These are phyloP conservation scores for Sinodicranocentrus sp. DNA, from an alignment of 2,888 invertebrate genomes.

Conservation along the genomic window DNA sequence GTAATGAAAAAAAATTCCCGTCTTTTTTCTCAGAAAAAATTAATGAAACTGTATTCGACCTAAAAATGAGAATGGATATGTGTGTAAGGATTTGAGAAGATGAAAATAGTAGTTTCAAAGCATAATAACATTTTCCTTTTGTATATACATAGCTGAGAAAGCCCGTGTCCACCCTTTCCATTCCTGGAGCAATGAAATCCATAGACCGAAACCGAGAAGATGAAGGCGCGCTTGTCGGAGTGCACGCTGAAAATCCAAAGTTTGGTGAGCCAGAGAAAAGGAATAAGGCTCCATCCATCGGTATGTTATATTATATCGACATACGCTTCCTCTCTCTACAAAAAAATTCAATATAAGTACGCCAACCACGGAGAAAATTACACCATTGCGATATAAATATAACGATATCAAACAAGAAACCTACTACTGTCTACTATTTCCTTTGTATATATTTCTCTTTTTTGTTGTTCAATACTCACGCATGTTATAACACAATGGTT, in stretches of 20 bases:
- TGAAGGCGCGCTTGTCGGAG: conserved; percentile 92
- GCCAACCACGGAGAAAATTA: too few species aligned
- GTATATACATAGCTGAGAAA: conserved; percentile 94
- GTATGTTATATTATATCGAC: conserved; percentile 54
- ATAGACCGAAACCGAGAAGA: conserved; percentile 82
- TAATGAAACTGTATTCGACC: conserved; percentile 64
- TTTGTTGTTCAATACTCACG: too few species aligned
- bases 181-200: conserved; percentile 86
- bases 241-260: conserved; percentile 93
- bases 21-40: too few species aligned
- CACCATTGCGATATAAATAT: too few species aligned
- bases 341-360: too few species aligned
- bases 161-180: conserved; percentile 97
- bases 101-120: not conserved
- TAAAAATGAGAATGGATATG: conserved; percentile 33
- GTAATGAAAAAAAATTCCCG: too few species aligned
- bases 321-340: not conserved
- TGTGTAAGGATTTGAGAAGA: not conserved
- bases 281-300: conserved; percentile 73
- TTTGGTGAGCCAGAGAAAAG: conserved; percentile 90
- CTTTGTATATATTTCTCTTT: too few species aligned
- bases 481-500: too few species aligned
- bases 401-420: too few species aligned
- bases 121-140: too few species aligned
- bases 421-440: too few species aligned